These are phyloP conservation scores for Apodemia zela DNA, from an alignment of 2,888 invertebrate species.

Conservation along the genomic window DNA sequence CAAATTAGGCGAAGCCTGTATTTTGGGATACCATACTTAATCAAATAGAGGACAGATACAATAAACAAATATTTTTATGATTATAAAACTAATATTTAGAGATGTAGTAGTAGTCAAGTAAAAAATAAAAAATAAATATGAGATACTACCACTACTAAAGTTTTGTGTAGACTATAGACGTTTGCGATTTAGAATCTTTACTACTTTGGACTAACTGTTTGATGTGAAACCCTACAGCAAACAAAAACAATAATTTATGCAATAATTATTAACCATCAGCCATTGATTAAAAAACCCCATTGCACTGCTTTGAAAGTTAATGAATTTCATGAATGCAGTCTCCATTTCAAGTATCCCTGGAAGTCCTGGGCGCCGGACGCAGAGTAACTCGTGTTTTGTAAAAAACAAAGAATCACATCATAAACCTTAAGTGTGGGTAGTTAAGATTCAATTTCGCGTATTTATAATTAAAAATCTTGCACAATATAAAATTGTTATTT, in stretches of 20 bases:
- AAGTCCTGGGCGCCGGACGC: neutral
- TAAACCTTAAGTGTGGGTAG: neutral
- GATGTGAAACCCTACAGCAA: neutral
- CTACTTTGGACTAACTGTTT: neutral
- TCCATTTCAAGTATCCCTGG: constrained; percentile 6
- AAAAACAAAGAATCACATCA: neutral
- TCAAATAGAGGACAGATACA: too few relatives aligned
- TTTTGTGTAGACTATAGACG: neutral
- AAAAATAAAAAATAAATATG: too few relatives aligned
- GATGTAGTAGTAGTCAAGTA: too few relatives aligned
- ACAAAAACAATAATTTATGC: neutral
- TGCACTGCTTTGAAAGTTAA: constrained; percentile 1
- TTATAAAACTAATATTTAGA: too few relatives aligned
- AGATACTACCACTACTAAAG: too few relatives aligned
- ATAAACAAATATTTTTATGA: too few relatives aligned
- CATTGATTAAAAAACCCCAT: neutral
- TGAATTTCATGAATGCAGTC: constrained; percentile 1
- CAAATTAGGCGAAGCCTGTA: too few relatives aligned
- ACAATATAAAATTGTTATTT: too few relatives aligned
- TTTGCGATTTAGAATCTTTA: neutral
- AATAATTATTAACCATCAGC: neutral
- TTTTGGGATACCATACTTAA: too few relatives aligned
- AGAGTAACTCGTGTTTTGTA: neutral
- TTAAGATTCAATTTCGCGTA: neutral
- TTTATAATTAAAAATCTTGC: neutral